These are phyloP conservation scores for Chloromyia formosa DNA, from an alignment of 2,888 invertebrate genomes.

Conservation along the genomic window DNA sequence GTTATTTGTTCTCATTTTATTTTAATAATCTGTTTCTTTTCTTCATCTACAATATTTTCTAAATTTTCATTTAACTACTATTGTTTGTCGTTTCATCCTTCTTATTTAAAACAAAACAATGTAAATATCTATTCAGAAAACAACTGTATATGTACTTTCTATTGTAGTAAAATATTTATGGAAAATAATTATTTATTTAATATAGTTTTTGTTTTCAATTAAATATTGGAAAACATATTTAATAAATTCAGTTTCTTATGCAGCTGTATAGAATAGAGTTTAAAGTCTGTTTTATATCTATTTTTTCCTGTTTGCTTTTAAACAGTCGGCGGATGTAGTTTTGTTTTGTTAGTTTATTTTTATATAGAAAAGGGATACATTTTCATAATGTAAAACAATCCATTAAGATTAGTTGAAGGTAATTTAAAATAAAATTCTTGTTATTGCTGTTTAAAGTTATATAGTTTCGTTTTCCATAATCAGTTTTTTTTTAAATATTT, in stretches of 20 bases:
- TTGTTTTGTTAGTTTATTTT: no score
- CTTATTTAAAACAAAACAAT: conserved; percentile 20
- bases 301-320: not conserved
- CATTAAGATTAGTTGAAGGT: not conserved
- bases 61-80: conserved; percentile 22
- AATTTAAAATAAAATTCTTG: conserved; percentile 9
- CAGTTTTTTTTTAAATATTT: conserved; percentile 35
- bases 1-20: no score
- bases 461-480: conserved; percentile 22
- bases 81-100: not conserved
- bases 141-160: conserved; percentile 19
- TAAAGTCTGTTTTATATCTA: not conserved
- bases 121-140: conserved; percentile 25
- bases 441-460: conserved; percentile 8
- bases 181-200: conserved; percentile 16
- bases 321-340: conserved; percentile 32
- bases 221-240: conserved; percentile 32
- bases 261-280: conserved; percentile 11
- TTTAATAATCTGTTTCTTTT: no score
- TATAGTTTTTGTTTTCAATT: not conserved
- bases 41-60: conserved; percentile 24
- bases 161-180: conserved; percentile 27
- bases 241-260: conserved; percentile 16
- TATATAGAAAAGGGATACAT: conserved; percentile 6
- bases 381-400: conserved; percentile 8